Percentiles rank a stretch among this genome's conserved stretches.
Evolutionary conservation across 2,888 invertebrate species (phyloP).

Genomic region (Phasia obesa): DNA sequence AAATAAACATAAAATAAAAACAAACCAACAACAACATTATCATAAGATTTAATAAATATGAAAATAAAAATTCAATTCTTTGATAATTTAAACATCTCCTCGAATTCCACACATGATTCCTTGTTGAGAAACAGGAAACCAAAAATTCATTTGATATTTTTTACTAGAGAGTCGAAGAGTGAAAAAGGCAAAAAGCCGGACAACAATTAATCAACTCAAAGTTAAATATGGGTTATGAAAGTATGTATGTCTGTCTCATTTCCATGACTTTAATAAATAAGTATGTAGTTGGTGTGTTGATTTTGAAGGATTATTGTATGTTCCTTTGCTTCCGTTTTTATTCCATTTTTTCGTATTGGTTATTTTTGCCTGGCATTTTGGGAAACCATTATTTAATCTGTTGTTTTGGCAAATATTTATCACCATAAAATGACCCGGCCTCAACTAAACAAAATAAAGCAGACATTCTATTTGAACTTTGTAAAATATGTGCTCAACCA

Average conservation of each 20-base stretch:
- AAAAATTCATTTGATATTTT: neutral
- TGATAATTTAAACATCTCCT: conserved; percentile 50
- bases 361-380: conserved; percentile 48
- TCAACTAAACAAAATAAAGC: conserved; percentile 19
- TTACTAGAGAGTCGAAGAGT: neutral
- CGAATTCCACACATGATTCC: conserved; percentile 18
- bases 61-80: conserved; percentile 19
- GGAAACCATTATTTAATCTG: conserved; percentile 62
- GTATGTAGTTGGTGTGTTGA: neutral
- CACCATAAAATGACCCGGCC: conserved; percentile 52
- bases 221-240: conserved; percentile 61
- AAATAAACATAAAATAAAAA: conserved; percentile 9
- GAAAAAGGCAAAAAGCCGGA: conserved; percentile 1
- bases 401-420: conserved; percentile 66
- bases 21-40: neutral
- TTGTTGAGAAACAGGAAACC: neutral
- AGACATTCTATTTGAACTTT: conserved; percentile 12
- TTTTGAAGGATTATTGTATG: neutral
- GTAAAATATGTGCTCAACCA: conserved; percentile 12
- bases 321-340: neutral
- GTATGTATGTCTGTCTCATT: conserved; percentile 1
- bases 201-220: conserved; percentile 64
- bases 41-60: neutral
- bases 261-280: neutral
- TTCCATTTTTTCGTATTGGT: neutral